Percentiles rank a stretch among this genome's conserved stretches.
phyloP scores from a whole-genome alignment of 1,140 invertebrate species.

The Harlomillsia oculata region DNA sequence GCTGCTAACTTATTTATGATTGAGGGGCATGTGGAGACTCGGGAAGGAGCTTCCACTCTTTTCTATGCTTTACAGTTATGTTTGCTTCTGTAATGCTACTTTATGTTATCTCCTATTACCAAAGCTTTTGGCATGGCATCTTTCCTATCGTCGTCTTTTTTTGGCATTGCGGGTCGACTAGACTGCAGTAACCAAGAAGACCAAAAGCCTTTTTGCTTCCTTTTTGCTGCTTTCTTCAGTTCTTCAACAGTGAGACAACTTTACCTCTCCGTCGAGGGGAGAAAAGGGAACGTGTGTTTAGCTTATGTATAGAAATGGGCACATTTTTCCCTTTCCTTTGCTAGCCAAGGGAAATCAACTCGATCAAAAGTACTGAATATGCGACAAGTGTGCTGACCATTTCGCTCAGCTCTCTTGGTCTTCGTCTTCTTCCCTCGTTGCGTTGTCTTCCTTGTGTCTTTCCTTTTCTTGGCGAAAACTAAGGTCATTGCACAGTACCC shows the following conservation, averaged over 20 bases:
- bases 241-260: neutral
- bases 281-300: neutral
- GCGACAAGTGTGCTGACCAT: slow-evolving; percentile 16
- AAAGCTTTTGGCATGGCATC: neutral
- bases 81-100: slow-evolving; percentile 1
- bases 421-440: no score
- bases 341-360: slow-evolving; percentile 20
- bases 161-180: neutral
- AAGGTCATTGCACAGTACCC: no score
- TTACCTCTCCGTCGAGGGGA: neutral
- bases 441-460: no score
- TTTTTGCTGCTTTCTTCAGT: neutral
- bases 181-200: neutral
- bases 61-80: neutral
- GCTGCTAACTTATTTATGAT: slow-evolving; percentile 6
- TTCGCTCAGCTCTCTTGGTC: neutral
- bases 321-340: neutral
- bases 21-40: neutral
- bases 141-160: neutral
- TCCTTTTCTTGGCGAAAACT: no score
- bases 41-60: neutral
- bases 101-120: no score
- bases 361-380: slow-evolving; percentile 21
- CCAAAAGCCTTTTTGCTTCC: neutral
- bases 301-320: slow-evolving; percentile 20